Evolutionary conservation across 2,113 vertebrate species (phyloP), one percentile per base, ranked within the genome.

Genomic region (Numida meleagris): DNA sequence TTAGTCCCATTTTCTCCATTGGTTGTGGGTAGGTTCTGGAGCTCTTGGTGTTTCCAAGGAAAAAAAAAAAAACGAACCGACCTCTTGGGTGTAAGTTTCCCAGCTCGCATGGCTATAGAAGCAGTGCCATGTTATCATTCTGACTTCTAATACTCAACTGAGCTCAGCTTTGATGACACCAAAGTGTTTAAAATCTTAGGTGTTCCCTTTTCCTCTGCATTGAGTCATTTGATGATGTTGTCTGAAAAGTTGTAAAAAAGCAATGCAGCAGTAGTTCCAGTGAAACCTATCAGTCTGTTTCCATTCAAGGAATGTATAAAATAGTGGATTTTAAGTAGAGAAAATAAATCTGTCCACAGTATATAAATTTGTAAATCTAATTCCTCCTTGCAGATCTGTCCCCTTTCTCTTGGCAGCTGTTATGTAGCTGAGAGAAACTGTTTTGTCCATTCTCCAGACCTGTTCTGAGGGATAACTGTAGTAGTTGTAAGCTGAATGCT

Each of bases 301-400:
- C 73, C 65, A 65, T n/a, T 58, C 85, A 42, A 93, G 73, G 51
- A 88, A 74, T 91, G 55, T 66, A 83, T 86, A 42, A 93, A 94
- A 80, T 82, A 84, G 25, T 48, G 77, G 72, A 62, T 62, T 67
- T 70, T 82, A 91, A 91, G 81, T 67, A 59, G 53, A 80, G 72
- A 80, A 77, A 92, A 71, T 76, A 92, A 92, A 96, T 94, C 91
- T 89, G 68, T 93, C 85, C 78, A 53, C 85, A 87, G 71, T 66
- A 46, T 25, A 75, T 94, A 91, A 90, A 89, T 89, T 57, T 94
- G 80, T 77, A 75, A 21, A 73, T 1, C 0, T 62, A 75, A 66
- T 86, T 76, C 59, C 77, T 87, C 66, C 65, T 88, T 76, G 43
- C 62, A 91, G 84, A 66, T 82, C 66, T 68, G 66, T 59, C 46